Conservation (phyloP, 1,140 invertebrate species). For the Drosophila sulfurigaster region DNA sequence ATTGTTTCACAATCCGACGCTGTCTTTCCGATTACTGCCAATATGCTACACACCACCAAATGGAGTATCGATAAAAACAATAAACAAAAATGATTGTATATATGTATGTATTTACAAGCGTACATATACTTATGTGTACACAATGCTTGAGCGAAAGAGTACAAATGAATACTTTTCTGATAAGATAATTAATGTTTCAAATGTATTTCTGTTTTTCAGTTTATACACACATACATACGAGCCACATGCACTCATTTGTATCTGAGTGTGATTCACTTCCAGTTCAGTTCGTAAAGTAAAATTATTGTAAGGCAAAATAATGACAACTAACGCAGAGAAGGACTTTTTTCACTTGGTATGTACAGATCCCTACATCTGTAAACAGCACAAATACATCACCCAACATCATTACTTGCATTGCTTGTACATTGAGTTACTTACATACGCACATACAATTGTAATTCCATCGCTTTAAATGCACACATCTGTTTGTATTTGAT, state of each 20-base stretch:
- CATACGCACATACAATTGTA: not conserved
- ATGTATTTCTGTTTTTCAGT: slow-evolving; percentile 45
- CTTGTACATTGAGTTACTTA: not conserved
- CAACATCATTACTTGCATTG: not conserved
- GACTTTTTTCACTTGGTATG: slow-evolving; percentile 49
- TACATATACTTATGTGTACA: slow-evolving; percentile 19
- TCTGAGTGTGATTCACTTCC: slow-evolving; percentile 44
- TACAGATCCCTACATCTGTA: slow-evolving; percentile 30
- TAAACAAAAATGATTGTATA: slow-evolving; percentile 33
- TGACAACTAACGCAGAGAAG: slow-evolving; percentile 52
- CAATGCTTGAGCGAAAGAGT: slow-evolving; percentile 40
- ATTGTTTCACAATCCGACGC: not conserved
- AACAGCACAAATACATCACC: slow-evolving; percentile 6
- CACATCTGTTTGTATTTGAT: not conserved
- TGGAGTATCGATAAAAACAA: slow-evolving; percentile 14
- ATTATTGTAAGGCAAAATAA: slow-evolving; percentile 32
- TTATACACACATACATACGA: slow-evolving; percentile 22
- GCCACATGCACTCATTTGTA: slow-evolving; percentile 15
- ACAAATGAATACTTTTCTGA: slow-evolving; percentile 40
- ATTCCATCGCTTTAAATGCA: not conserved
- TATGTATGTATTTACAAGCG: slow-evolving; percentile 19
- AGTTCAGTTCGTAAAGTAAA: slow-evolving; percentile 26
- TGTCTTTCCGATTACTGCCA: not conserved
- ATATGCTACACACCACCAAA: not conserved
- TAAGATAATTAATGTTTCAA: slow-evolving; percentile 53